These are phyloP conservation scores for Zaprionus lachaisei DNA, from an alignment of 1,140 invertebrate genomes.

Conservation along the genomic window DNA sequence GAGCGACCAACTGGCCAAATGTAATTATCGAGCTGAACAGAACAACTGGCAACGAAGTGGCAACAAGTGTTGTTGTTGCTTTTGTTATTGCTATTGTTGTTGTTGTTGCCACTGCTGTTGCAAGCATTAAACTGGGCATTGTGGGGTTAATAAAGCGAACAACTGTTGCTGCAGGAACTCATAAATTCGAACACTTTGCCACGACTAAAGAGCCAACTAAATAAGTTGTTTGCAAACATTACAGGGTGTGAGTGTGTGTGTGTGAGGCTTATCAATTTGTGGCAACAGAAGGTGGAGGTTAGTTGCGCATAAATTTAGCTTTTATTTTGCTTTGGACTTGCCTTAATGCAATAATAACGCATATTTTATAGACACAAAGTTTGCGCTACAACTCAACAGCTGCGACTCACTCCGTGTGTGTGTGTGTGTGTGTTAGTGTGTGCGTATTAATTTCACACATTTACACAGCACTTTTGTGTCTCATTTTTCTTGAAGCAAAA, in stretches of 20 bases:
- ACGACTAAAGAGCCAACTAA: slow-evolving; percentile 36
- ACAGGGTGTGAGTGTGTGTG: neutral
- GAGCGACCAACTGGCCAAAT: slow-evolving; percentile 31
- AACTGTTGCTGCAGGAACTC: slow-evolving; percentile 59
- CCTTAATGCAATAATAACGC: slow-evolving; percentile 64
- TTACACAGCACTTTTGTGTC: slow-evolving; percentile 69
- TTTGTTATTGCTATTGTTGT: slow-evolving; percentile 14
- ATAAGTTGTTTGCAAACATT: slow-evolving; percentile 43
- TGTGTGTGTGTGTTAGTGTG: slow-evolving; percentile 25
- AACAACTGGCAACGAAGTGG: slow-evolving; percentile 40
- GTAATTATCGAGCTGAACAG: slow-evolving; percentile 50
- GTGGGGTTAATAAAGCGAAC: slow-evolving; percentile 41
- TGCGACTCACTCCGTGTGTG: slow-evolving; percentile 16
- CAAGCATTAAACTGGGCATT: slow-evolving; percentile 29
- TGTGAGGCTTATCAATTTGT: slow-evolving; percentile 43
- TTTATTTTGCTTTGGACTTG: slow-evolving; percentile 49
- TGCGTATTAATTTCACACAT: slow-evolving; percentile 66
- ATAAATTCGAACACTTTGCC: slow-evolving; percentile 59
- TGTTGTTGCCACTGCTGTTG: slow-evolving; percentile 6
- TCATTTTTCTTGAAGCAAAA: slow-evolving; percentile 57
- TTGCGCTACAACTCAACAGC: slow-evolving; percentile 24
- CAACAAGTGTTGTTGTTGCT: slow-evolving; percentile 37
- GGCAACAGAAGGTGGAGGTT: neutral
- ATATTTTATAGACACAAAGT: slow-evolving; percentile 61
- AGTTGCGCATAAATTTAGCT: slow-evolving; percentile 53